phyloP scores from a whole-genome alignment of 2,888 invertebrate species.

The Thecophora atra region DNA sequence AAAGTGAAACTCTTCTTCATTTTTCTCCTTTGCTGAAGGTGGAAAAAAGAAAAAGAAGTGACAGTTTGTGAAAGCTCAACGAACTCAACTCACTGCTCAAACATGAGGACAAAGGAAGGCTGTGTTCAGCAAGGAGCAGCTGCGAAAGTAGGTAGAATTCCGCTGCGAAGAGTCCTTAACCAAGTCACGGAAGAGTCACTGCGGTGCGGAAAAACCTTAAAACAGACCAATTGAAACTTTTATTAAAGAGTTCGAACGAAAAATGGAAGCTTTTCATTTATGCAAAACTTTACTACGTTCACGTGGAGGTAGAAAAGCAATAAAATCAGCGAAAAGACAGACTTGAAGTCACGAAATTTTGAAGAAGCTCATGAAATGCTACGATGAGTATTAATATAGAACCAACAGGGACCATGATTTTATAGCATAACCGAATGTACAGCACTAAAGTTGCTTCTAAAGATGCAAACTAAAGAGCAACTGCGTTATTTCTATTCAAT shows the following conservation, averaged over 20 bases:
- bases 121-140: conserved; percentile 6
- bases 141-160: neutral
- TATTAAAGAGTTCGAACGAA: conserved; percentile 23
- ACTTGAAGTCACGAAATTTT: neutral
- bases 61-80: conserved; percentile 16
- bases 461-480: too few relatives aligned
- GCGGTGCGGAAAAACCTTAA: neutral
- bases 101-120: conserved; percentile 6
- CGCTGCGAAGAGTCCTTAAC: conserved; percentile 23
- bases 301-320: neutral
- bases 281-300: conserved; percentile 9
- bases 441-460: too few relatives aligned
- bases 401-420: too few relatives aligned
- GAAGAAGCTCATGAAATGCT: too few relatives aligned
- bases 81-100: neutral
- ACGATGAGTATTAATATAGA: too few relatives aligned
- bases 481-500: too few relatives aligned
- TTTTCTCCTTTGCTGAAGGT: conserved; percentile 11
- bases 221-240: neutral
- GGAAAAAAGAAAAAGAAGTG: conserved; percentile 11
- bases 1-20: neutral
- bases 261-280: conserved; percentile 21
- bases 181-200: neutral
- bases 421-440: too few relatives aligned
- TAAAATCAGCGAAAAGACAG: neutral